phyloP scores from a whole-genome alignment of 2,797 vertebrate genomes.

The Ispidina lecontei region DNA sequence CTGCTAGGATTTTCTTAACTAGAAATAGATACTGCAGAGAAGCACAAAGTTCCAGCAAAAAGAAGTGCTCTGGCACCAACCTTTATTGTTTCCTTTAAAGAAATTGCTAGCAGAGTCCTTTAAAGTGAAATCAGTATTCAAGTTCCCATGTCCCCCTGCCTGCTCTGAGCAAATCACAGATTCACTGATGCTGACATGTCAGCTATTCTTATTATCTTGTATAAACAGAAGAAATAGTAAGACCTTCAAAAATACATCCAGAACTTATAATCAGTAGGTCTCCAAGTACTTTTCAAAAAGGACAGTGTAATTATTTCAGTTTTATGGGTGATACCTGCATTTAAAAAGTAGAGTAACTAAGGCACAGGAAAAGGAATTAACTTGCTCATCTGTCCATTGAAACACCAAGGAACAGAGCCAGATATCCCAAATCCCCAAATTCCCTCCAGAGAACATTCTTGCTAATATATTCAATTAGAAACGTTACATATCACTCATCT shows the following conservation, averaged over 20 bases:
- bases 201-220: neutral
- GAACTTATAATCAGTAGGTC: neutral
- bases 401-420: neutral
- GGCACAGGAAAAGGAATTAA: neutral
- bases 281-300: neutral
- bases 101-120: slow-evolving; percentile 21
- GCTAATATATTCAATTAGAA: slow-evolving; percentile 26
- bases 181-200: neutral
- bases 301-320: neutral
- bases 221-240: neutral
- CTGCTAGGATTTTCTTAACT: slow-evolving; percentile 40
- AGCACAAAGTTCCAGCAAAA: slow-evolving; percentile 25
- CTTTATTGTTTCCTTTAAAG: slow-evolving; percentile 35
- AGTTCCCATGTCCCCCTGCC: neutral
- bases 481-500: slow-evolving; percentile 14
- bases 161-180: neutral
- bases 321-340: neutral
- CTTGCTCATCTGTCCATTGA: neutral
- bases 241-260: neutral
- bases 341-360: slow-evolving; percentile 10
- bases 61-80: neutral
- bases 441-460: slow-evolving; percentile 12
- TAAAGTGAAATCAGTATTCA: slow-evolving; percentile 18
- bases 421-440: slow-evolving; percentile 7
- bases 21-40: slow-evolving; percentile 35